Percentiles rank a stretch among this genome's conserved stretches.
These are phyloP conservation scores for Spheniscus mendiculus DNA, from an alignment of 2,113 vertebrate genomes.

Conservation along the genomic window DNA sequence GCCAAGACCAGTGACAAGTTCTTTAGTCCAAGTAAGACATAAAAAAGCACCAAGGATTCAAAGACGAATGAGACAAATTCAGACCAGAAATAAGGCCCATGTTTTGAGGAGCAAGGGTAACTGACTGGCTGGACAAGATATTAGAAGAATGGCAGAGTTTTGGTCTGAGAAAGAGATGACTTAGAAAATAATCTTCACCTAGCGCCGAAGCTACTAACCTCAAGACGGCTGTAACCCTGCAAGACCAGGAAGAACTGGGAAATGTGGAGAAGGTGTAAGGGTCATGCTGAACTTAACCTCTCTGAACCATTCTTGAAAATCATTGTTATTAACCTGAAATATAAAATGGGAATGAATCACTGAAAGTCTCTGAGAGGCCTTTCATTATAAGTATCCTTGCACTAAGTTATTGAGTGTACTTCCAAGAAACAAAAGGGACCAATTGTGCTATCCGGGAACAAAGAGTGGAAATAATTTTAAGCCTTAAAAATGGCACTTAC, in stretches of 20 bases:
- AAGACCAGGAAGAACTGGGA: neutral
- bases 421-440: neutral
- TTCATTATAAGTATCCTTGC: neutral
- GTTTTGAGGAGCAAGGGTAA: neutral
- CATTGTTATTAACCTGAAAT: neutral
- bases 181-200: neutral
- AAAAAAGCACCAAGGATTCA: neutral
- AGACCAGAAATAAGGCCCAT: neutral
- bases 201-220: neutral
- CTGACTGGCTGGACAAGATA: neutral
- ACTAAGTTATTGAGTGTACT: neutral
- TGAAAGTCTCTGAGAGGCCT: neutral
- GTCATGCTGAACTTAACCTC: neutral
- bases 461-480: neutral
- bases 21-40: neutral
- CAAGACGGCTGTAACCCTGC: neutral
- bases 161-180: neutral
- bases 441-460: neutral
- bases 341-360: neutral
- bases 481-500: neutral
- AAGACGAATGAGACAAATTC: neutral
- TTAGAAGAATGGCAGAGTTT: neutral
- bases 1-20: neutral
- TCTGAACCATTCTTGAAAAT: neutral
- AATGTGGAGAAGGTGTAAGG: neutral